Base-by-base conservation (phyloP, 2,113 vertebrate genomes). In the Lota lota region DNA sequence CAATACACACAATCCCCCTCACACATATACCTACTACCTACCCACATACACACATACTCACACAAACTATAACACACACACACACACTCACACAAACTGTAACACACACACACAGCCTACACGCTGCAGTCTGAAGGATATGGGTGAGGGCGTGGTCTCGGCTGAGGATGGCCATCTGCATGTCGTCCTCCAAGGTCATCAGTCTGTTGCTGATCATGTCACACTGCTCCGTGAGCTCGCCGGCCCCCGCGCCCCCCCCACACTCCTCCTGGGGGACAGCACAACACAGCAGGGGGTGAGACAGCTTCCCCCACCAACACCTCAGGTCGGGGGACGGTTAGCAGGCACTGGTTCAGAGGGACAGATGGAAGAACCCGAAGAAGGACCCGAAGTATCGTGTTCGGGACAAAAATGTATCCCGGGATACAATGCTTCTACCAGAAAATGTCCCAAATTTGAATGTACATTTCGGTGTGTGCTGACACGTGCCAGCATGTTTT, bases 161-260 rank as follows among this genome's bases (percentile, higher is more conserved):
- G 77, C 87, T 92, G 61, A 88, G 79, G 40, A 92, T 68, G 0
- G 95, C 94, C 19, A 47, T 78, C 68, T 92, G 93, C 73, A 97
- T 86, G 61, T 95, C 92, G 19, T 94, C 93, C 83, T 97, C 96
- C 78, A 97, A 84, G 79, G 79, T 85, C 80, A 92, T 54, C 40
- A 97, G 79, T 77, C 91, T 93, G 76, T 92, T 86, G 70, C 91
- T 89, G 83, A 93, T 92, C 68, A 83, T 62, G 78, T 92, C 88
- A 36, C 91, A 93, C 64, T 79, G 90, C 76, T 89, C 89, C 0
- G 83, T 88, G 77, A 93, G 78, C 68, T 87, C 88, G 2, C 68
- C 60, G 17, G 80, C 78, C 36, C 85, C 78, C 22, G 83, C 89
- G 2, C 69, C 68, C 56, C 81, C 76, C 0, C 77, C 82, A 71